These are phyloP conservation scores for Eupithecia centaureata DNA, from an alignment of 2,888 invertebrate genomes.

Conservation along the genomic window DNA sequence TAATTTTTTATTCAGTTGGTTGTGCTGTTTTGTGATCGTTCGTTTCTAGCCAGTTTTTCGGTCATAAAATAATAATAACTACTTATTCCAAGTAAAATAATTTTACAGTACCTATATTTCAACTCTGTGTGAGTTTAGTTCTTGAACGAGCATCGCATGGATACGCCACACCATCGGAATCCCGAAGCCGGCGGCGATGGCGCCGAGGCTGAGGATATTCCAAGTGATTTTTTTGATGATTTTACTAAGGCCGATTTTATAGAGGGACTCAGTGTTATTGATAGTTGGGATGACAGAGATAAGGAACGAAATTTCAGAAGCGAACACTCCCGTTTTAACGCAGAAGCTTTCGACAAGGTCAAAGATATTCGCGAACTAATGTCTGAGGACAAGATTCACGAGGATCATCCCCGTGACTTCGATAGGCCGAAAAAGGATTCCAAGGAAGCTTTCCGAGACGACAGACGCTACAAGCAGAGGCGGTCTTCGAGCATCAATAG, in stretches of 20 bases:
- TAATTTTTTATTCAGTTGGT: no score
- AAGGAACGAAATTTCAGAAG: conserved; percentile 45
- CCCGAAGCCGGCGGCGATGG: conserved; percentile 54
- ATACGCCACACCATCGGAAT: conserved; percentile 19
- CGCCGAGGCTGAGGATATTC: conserved; percentile 64
- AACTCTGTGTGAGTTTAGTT: background rate
- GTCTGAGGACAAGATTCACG: conserved; percentile 25
- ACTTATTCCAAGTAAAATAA: background rate
- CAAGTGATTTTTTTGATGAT: conserved; percentile 80
- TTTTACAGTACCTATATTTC: background rate
- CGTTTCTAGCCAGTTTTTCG: background rate
- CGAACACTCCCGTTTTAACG: conserved; percentile 48
- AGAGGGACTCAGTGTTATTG: conserved; percentile 77
- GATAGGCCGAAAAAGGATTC: conserved; percentile 30
- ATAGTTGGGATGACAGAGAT: conserved; percentile 67
- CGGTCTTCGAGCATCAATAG: conserved; percentile 47
- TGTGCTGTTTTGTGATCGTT: conserved; percentile 3
- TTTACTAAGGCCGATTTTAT: conserved; percentile 77
- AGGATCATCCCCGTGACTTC: conserved; percentile 13
- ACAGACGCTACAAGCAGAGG: conserved; percentile 23
- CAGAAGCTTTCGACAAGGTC: conserved; percentile 57
- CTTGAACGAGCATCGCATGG: conserved; percentile 30
- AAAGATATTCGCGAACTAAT: conserved; percentile 67
- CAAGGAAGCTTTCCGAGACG: conserved; percentile 16
- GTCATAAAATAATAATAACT: background rate